A percentile compares a stretch with the other conserved stretches of the same genome.
Evolutionary conservation across 1,140 invertebrate genomes (phyloP).

Genomic region (Antheraea pernyi): DNA sequence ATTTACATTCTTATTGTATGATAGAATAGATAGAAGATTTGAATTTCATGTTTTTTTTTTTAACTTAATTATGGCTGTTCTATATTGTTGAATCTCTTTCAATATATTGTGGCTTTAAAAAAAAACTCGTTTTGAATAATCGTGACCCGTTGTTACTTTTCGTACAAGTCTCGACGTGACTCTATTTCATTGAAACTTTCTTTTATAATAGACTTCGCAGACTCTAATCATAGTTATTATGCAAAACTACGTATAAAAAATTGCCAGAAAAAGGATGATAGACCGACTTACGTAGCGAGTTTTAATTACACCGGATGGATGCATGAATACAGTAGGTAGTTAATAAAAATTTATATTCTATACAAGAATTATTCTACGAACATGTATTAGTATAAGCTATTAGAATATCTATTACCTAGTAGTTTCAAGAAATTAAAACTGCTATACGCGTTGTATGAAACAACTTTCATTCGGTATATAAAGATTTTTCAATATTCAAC

Average conservation of each 20-base stretch:
- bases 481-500: no score
- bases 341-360: no score
- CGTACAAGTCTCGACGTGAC: slow-evolving; percentile 31
- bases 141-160: slow-evolving; percentile 35
- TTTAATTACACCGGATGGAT: slow-evolving; percentile 2
- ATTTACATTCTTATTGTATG: no score
- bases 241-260: background rate
- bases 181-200: slow-evolving; percentile 25
- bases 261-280: background rate
- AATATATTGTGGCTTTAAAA: slow-evolving; percentile 6
- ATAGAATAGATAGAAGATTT: no score
- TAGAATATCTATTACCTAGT: no score
- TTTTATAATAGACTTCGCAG: slow-evolving; percentile 15
- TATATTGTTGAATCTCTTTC: background rate
- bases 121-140: slow-evolving; percentile 31
- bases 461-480: no score
- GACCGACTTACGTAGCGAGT: background rate
- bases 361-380: no score
- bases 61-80: no score
- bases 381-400: no score
- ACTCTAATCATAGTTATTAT: background rate
- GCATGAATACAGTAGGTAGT: background rate
- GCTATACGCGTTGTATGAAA: no score
- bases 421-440: no score
- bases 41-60: no score